Base-by-base conservation (phyloP, 2,797 vertebrate species). In the Bradypodion ventrale region DNA sequence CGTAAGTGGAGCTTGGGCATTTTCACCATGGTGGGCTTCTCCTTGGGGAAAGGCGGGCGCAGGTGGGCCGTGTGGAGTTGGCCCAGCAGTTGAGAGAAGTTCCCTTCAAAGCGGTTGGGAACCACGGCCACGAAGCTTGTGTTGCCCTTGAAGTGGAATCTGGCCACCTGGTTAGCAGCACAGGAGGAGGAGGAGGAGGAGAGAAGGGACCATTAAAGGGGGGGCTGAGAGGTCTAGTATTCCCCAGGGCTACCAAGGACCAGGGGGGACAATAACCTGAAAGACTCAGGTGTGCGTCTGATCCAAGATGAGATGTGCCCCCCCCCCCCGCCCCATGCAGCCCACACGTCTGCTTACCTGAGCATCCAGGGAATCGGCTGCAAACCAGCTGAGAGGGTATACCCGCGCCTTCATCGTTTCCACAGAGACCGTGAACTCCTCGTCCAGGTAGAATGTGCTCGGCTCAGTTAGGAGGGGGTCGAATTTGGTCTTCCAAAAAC, bases 1-100 rank as follows among this genome's bases (percentile, higher is more conserved):
- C 98, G 96, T 89, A 99, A 23, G 85, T 97, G 97, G 77, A 99
- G 96, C 96, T 97, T 99, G 5, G 99, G 99, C 56, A 99, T 92
- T 96, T 96, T 97, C 86, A 99, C 97, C 21, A 90, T 94, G 84
- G 98, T 97, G 10, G 95, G 95, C 75, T 92, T 96, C 91, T 98
- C 96, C 59, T 87, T 94, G 52, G 97, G 96, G 52, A 96, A 95
- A n/a, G 95, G 96, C 42, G 85, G 88, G 80, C 97, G 96, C 7
- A 99, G 90, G 9, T 95, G 90, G 29, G 96, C 93, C 70, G 96
- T 92, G 79, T 97, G 97, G 72, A 99, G 92, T 78, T 96, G 97
- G 60, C 94, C 87, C 81, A 96, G 94, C 68, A 98, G 83, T 0
- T 93, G 94, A 5, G 97, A 96, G 75, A 96, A 84, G 0, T 98